Evolutionary conservation across 2,888 invertebrate genomes (phyloP), one percentile per base, ranked within the genome.

Genomic region (Artemia sinica): DNA sequence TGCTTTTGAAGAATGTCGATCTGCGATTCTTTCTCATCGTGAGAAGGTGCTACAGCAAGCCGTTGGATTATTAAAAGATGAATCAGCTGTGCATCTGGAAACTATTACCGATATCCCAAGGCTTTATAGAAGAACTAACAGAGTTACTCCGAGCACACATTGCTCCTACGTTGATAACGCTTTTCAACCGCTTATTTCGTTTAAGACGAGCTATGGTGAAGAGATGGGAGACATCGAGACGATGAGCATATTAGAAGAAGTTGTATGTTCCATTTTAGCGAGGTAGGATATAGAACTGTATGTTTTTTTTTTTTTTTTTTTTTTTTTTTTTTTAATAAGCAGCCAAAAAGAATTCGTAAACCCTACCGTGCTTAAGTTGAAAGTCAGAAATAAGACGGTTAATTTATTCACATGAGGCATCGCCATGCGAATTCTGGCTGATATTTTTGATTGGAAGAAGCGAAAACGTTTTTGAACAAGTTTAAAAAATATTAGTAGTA

Each of bases 31-130:
- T 66, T 73, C 66, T n/a, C 68, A 50, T 50, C 66, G 67, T 7
- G 78, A 77, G 8, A 72, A 73, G 66, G 75, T 81, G 28, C 78
- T 79, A 7, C 75, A 78, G 58, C 75, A 76, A 70, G 76, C 81
- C 9, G 76, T 79, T 5, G 74, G 76, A 13, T 79, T 79, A 74
- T 74, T 81, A 8, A 74, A 78, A 67, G 73, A 74, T 11, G 79
- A 80, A 70, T 80, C 84, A 74, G 80, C 83, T 68, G 77, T 80
- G 48, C 84, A 85, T 73, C 80, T 90, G 73, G 85, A 86, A 72
- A 49, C 65, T 68, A 92, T 96, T 7, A 88, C 86, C 73, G 93
- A 96, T 77, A 90, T 97, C 78, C 97, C 97, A 3, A 82, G 95
- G 72, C 80, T 95, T 69, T 96, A 91, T 77, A 82, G 94, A 28